Evolutionary conservation across 2,797 vertebrate genomes (phyloP), one percentile per base, ranked within the genome.

Genomic region (Myotis findleyi): DNA sequence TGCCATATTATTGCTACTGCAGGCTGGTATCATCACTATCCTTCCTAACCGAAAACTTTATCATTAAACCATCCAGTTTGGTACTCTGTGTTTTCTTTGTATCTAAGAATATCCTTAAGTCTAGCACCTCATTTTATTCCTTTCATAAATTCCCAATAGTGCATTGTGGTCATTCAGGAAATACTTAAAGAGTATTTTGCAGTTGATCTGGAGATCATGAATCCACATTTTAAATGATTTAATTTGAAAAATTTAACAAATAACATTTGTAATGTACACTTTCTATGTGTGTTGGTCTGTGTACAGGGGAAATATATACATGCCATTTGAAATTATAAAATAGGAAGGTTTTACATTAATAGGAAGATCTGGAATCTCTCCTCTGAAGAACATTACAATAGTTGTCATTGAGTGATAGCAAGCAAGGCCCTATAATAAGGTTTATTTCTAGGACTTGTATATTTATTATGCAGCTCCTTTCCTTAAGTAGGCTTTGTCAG

Each of bases 81-180:
- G 0, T 55, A 25, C 30, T 66, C 25, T 82, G 0, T 8, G 1
- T 68, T 38, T 55, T 66, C 16, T 86, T 27, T 30, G 0, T 21
- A 36, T 13, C 30, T 33, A 86, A 33, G 12, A 86, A 71, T 3
- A 1, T 57, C 41, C n/a, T 84, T 51, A 69, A 85, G 18, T 49
- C 30, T 51, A 38, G 14, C 11, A 66, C 7, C 33, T 85, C 23
- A 49, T 21, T 79, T 72, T 66, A 64, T 66, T 81, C 21, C 8
- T 64, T 49, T 7, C 4, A 20, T 51, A 49, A 87, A 72, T 2
- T 25, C 38, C 3, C 21, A 87, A 0, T 81, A 8, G 8, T 55
- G 7, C 21, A 30, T 69, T 49, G 2, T 1, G 0, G 2, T 33
- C n/a, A 36, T 23, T 14, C 2, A 17, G 2, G 21, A 72, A 55